Percentiles rank a stretch among this genome's conserved stretches.
phyloP scores from a whole-genome alignment of 1,140 invertebrate species.

The Pseudomyrmex sp. region DNA sequence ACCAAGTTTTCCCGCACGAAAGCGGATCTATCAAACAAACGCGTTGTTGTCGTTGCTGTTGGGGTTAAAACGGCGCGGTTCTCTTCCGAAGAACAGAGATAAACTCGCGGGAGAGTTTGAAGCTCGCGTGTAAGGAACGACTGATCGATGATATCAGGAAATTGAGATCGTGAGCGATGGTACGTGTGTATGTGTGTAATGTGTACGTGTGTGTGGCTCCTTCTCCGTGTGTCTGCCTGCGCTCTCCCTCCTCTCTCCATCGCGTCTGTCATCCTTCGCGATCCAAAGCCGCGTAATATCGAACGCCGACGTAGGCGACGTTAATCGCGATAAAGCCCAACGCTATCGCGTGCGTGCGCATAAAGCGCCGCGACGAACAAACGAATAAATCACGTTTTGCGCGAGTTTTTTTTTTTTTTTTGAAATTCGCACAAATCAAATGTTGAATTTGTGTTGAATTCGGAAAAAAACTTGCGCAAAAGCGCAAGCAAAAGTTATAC shows the following conservation, averaged over 20 bases:
- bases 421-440: neutral
- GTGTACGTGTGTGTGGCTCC: slow-evolving; percentile 50
- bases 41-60: neutral
- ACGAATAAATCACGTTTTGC: slow-evolving; percentile 47
- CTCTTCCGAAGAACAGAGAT: neutral
- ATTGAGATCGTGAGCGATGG: slow-evolving; percentile 54
- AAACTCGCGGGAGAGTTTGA: neutral
- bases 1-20: neutral
- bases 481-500: no score
- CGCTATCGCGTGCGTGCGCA: slow-evolving; percentile 63
- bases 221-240: neutral
- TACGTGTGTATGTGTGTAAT: slow-evolving; percentile 41
- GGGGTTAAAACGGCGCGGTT: neutral
- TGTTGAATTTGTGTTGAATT: no score
- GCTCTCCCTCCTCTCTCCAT: neutral
- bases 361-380: slow-evolving; percentile 50
- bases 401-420: neutral
- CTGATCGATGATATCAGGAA: slow-evolving; percentile 67
- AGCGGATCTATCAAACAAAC: slow-evolving; percentile 2
- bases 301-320: slow-evolving; percentile 39
- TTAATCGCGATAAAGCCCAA: slow-evolving; percentile 57
- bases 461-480: no score
- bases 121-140: slow-evolving; percentile 11
- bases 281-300: slow-evolving; percentile 65
- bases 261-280: slow-evolving; percentile 49